These are phyloP conservation scores for Enteromius afrohamiltoni DNA, from an alignment of 2,797 vertebrate species.

Conservation along the genomic window DNA sequence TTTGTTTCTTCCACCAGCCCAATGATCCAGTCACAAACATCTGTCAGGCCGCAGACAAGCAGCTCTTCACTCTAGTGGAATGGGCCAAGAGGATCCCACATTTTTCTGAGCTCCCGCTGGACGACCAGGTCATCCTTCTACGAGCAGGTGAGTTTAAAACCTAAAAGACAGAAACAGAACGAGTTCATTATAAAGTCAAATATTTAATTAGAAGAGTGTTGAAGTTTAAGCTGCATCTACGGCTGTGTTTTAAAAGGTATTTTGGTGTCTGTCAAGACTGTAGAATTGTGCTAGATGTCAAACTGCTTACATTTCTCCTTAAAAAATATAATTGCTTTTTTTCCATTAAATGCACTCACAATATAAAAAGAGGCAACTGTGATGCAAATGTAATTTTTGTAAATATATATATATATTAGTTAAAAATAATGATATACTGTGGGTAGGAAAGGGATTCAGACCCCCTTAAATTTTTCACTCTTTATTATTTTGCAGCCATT, in stretches of 20 bases:
- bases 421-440: too few relatives aligned
- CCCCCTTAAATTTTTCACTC: too few relatives aligned
- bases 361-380: neutral
- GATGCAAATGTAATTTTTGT: neutral
- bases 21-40: constrained; percentile 96
- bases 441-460: too few relatives aligned
- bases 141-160: constrained; percentile 84
- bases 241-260: too few relatives aligned
- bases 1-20: constrained; percentile 76
- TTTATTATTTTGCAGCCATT: too few relatives aligned
- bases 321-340: neutral
- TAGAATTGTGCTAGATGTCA: too few relatives aligned
- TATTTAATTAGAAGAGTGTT: neutral
- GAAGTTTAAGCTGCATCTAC: neutral
- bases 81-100: constrained; percentile 98
- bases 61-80: constrained; percentile 95
- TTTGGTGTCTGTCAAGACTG: too few relatives aligned
- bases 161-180: neutral
- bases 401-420: too few relatives aligned
- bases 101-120: constrained; percentile 91
- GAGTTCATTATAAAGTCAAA: neutral
- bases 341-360: neutral
- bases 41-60: constrained; percentile 95
- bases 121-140: constrained; percentile 96
- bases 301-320: neutral